phyloP scores from a whole-genome alignment of 2,113 vertebrate genomes.

The Pelvicachromis taeniatus region DNA sequence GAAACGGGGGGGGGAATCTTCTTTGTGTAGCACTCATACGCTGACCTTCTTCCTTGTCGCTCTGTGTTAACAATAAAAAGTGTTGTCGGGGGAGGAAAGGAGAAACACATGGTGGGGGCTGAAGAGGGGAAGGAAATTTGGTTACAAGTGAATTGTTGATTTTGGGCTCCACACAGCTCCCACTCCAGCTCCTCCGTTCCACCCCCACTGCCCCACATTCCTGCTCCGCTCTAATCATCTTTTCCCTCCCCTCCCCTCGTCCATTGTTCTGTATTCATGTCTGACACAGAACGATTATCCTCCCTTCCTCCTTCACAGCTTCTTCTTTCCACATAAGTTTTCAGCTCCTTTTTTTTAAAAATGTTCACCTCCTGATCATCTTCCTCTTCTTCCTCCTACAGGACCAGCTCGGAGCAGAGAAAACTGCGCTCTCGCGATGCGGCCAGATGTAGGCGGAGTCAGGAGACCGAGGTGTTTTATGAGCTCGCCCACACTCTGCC shows the following conservation, averaged over 20 bases:
- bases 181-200: background rate
- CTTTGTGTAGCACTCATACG: background rate
- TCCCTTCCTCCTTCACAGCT: background rate
- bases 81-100: background rate
- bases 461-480: slow-evolving; percentile 87
- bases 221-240: background rate
- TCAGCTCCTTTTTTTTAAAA: background rate
- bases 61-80: background rate
- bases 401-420: slow-evolving; percentile 80
- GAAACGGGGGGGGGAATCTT: background rate
- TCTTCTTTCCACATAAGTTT: background rate
- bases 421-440: slow-evolving; percentile 88
- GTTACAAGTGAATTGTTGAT: background rate
- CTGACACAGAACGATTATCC: background rate
- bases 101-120: background rate
- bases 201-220: background rate
- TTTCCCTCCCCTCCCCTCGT: background rate
- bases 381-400: slow-evolving; percentile 26
- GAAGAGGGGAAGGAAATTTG: background rate
- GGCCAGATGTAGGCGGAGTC: slow-evolving; percentile 81
- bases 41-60: background rate
- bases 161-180: background rate
- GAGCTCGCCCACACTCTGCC: slow-evolving; percentile 84
- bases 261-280: background rate
- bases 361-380: background rate